Percentiles rank a stretch among this genome's conserved stretches.
Conservation (phyloP, 2,113 vertebrate genomes). For the Peucedramus taeniatus region DNA sequence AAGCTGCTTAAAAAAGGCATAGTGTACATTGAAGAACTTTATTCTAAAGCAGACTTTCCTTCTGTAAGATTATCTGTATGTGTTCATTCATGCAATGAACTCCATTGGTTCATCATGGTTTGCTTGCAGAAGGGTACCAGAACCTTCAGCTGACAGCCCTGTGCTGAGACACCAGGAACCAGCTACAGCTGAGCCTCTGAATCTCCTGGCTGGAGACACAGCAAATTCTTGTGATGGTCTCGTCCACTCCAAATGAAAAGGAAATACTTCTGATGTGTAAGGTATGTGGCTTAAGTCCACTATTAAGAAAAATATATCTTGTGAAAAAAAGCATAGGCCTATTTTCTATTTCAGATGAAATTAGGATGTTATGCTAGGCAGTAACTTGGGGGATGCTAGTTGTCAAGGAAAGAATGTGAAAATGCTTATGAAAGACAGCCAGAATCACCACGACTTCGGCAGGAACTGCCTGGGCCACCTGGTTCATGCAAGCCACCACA, state of each 20-base stretch:
- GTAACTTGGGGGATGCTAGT: neutral
- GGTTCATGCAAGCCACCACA: neutral
- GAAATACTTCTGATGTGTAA: neutral
- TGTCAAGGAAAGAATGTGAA: neutral
- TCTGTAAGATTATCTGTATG: neutral
- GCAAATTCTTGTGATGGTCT: neutral
- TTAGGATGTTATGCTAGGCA: neutral
- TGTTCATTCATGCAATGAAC: neutral
- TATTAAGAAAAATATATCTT: neutral
- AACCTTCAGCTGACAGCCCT: neutral
- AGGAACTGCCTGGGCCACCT: neutral
- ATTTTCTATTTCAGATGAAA: neutral
- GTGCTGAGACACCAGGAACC: neutral
- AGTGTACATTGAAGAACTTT: neutral
- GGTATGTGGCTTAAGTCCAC: neutral
- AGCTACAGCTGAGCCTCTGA: neutral
- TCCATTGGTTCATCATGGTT: rapidly evolving
- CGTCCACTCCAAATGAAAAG: neutral
- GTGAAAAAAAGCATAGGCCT: neutral
- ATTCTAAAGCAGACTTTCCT: neutral
- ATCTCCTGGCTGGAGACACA: neutral
- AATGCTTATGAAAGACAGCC: neutral
- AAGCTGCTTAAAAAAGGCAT: neutral
- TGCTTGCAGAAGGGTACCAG: neutral
- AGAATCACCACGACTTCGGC: neutral